Evolutionary conservation across 2,797 vertebrate species (phyloP), one percentile per base, ranked within the genome.

Genomic region (Lagocephalus sceleratus): DNA sequence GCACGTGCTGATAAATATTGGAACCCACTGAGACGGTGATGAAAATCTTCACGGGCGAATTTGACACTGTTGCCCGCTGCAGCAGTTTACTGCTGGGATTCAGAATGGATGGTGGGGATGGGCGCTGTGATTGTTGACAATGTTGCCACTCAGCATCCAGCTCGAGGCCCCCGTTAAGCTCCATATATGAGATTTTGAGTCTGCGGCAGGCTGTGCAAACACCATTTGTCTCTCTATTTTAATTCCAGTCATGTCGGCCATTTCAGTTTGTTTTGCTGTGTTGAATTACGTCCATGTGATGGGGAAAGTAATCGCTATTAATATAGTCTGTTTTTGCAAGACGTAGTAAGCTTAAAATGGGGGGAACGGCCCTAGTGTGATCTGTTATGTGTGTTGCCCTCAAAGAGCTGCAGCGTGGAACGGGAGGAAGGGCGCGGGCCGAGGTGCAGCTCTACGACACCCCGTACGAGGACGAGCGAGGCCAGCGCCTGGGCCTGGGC

Each of bases 361-460:
- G 53, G 16, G 25, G 48, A 35, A 14, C 4, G 11, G 32, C 4
- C 11, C 32, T 12, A 35, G 26, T 14, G 14, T 35, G 32, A 35
- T 12, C 32, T 4, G 32, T 57, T 10, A 40, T 6, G 49, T 21
- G 0, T 64, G 68, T 46, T 72, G 29, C 48, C 17, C 20, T 51
- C 5, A 51, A 73, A 92, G 91, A 91, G 70, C 78, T 92, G 63
- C 91, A 92, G 75, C 81, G 87, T 41, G 79, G 82, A 54, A 53
- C 66, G 0, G 80, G 70, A 62, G 61, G 81, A 59, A 78, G 79
- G 10, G 39, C 56, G 0, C 83, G 76, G 14, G 75, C 81, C 4
- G 90, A 86, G 2, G 76, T 94, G 12, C 94, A 94, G 66, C 90
- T 98, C 17, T 98, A 98, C 0, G 95, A 98, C 80, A 95, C 93